phyloP scores from a whole-genome alignment of 2,113 vertebrate genomes.

The Amazona vittata region DNA sequence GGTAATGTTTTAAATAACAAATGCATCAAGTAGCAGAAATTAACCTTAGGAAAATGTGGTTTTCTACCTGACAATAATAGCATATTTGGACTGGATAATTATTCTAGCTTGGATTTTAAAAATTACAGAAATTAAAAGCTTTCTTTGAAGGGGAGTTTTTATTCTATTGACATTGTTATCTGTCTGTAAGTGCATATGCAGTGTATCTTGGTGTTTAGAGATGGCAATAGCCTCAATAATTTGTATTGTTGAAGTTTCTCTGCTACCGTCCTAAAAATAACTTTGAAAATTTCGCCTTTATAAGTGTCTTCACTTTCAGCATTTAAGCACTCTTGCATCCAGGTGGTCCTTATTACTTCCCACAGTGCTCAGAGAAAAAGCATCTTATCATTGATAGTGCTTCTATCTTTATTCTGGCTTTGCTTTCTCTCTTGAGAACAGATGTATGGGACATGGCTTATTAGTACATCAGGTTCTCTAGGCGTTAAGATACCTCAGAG shows the following conservation, averaged over 20 bases:
- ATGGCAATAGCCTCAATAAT: neutral
- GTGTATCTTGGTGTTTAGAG: slow-evolving; percentile 4
- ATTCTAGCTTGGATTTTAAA: neutral
- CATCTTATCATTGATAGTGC: neutral
- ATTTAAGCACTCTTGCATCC: neutral
- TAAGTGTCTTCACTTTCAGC: neutral
- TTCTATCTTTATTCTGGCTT: neutral
- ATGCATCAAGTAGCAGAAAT: neutral
- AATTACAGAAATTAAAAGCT: neutral
- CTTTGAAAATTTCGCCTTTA: neutral
- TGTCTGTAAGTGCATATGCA: neutral
- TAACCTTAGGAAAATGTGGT: neutral
- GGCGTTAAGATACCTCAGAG: neutral
- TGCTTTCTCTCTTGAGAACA: neutral
- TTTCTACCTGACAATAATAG: neutral
- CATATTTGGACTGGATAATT: neutral
- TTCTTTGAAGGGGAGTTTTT: neutral
- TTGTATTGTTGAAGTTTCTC: neutral
- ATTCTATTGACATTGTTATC: slow-evolving; percentile 2
- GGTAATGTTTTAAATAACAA: slow-evolving; percentile 2
- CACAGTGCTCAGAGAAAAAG: neutral
- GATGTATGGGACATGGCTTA: neutral
- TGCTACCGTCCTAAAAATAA: neutral
- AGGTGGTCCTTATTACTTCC: neutral
- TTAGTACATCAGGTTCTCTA: neutral